phyloP scores from a whole-genome alignment of 1,140 invertebrate species.

The Apis laboriosa region DNA sequence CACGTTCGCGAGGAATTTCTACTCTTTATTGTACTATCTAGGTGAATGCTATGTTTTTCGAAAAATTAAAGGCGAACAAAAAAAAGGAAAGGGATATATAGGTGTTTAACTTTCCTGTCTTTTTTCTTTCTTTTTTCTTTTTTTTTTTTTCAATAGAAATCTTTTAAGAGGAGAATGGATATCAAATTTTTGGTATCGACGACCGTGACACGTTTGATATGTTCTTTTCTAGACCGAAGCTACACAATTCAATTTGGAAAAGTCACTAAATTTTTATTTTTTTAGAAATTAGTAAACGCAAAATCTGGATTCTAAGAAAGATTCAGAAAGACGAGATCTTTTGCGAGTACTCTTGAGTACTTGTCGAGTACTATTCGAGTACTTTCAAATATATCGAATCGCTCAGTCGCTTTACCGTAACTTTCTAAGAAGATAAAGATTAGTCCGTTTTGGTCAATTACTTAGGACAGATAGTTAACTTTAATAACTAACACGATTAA shows the following conservation, averaged over 20 bases:
- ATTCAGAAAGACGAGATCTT: background rate
- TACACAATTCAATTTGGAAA: no score
- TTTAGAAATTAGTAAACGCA: background rate
- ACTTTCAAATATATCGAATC: background rate
- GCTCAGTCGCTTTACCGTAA: constrained; percentile 2
- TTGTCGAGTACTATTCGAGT: no score
- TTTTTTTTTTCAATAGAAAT: background rate
- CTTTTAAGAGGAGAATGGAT: background rate
- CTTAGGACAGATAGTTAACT: constrained; percentile 42
- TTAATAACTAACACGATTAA: constrained; percentile 50
- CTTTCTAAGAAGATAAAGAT: constrained; percentile 36
- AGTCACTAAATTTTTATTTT: background rate
- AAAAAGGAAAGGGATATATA: constrained; percentile 8
- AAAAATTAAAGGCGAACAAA: constrained; percentile 1
- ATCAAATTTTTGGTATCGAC: background rate
- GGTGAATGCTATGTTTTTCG: constrained; percentile 21
- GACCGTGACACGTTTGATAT: constrained; percentile 1
- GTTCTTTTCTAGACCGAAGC: background rate
- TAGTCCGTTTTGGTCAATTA: constrained; percentile 41
- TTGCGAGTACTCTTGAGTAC: background rate
- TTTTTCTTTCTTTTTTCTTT: no score
- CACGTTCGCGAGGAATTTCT: constrained; percentile 37
- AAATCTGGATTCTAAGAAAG: background rate
- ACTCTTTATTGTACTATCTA: constrained; percentile 52
- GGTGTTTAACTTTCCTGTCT: background rate